phyloP scores from a whole-genome alignment of 2,888 invertebrate species.

The Pycnomerus fuliginosus region DNA sequence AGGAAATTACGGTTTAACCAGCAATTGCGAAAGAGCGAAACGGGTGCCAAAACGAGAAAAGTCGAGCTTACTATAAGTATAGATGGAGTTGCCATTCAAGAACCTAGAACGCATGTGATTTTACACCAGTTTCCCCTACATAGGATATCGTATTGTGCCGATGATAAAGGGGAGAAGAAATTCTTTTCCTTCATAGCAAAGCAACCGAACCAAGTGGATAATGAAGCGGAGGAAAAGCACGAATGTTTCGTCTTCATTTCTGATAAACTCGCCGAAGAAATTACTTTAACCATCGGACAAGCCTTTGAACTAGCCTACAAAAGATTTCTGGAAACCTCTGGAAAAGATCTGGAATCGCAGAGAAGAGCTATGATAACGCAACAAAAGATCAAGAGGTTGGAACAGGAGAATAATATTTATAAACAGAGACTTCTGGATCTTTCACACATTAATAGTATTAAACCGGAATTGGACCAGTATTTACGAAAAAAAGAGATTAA shows the following conservation, averaged over 20 bases:
- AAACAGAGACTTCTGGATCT: conserved; percentile 77
- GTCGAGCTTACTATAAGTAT: conserved; percentile 96
- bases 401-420: conserved; percentile 81
- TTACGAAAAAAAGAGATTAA: conserved; percentile 56
- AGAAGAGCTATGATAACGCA: conserved; percentile 76
- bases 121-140: conserved; percentile 95
- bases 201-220: conserved; percentile 57
- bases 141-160: conserved; percentile 98
- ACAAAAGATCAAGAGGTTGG: conserved; percentile 83
- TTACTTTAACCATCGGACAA: conserved; percentile 96
- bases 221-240: conserved; percentile 72
- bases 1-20: conserved; percentile 93
- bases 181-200: conserved; percentile 96
- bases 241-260: conserved; percentile 97
- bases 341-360: conserved; percentile 83
- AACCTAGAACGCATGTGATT: conserved; percentile 74
- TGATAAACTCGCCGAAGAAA: conserved; percentile 96
- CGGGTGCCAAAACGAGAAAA: conserved; percentile 86
- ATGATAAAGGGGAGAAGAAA: conserved; percentile 96
- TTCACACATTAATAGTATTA: conserved; percentile 55
- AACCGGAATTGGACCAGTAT: conserved; percentile 56
- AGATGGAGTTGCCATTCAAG: conserved; percentile 91
- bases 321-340: conserved; percentile 89
- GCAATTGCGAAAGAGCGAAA: conserved; percentile 86
- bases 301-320: conserved; percentile 97